These are phyloP conservation scores for Sympetrum striolatum DNA, from an alignment of 2,888 invertebrate species.

Conservation along the genomic window DNA sequence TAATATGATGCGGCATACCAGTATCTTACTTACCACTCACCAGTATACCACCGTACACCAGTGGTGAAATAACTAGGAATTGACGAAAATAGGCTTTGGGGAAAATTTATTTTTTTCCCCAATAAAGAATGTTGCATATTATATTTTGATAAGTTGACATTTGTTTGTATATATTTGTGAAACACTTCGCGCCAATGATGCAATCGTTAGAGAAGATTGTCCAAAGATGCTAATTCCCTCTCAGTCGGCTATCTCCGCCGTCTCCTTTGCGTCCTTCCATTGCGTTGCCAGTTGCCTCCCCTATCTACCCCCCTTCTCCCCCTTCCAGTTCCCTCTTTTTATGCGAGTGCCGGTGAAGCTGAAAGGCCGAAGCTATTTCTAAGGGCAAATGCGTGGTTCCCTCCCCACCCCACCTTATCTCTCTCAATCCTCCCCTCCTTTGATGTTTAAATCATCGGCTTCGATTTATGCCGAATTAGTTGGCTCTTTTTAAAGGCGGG, in stretches of 20 bases:
- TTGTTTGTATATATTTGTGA: no score
- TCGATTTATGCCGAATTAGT: background rate
- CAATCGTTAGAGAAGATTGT: background rate
- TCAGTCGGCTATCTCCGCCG: background rate
- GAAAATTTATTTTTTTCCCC: no score
- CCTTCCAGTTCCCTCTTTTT: background rate
- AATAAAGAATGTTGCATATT: no score
- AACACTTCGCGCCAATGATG: no score
- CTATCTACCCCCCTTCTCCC: background rate
- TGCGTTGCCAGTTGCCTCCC: background rate
- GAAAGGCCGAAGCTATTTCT: background rate
- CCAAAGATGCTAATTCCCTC: background rate
- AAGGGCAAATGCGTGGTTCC: background rate
- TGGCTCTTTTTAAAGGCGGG: background rate
- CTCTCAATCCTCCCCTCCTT: background rate
- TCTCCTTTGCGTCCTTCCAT: background rate
- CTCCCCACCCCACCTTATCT: background rate
- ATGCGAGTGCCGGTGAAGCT: background rate
- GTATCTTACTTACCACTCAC: no score
- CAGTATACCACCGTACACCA: no score
- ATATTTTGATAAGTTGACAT: no score
- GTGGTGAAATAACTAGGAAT: no score
- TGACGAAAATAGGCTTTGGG: no score
- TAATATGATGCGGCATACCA: no score
- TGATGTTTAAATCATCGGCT: background rate